Evolutionary conservation across 2,888 invertebrate species (phyloP).

Genomic region (Nudaria mundana): DNA sequence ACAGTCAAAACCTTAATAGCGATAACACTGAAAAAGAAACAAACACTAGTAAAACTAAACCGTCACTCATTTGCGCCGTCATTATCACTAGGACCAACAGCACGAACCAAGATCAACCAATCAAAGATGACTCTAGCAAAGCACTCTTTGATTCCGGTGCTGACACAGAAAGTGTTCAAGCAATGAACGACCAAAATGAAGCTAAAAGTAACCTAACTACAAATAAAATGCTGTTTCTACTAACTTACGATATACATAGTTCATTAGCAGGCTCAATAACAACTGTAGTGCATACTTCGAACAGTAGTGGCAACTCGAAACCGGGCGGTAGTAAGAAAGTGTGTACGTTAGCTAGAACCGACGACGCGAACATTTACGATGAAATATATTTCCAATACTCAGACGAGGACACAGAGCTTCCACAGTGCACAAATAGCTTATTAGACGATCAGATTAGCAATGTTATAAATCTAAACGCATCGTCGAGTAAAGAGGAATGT

Average conservation of each 20-base stretch:
- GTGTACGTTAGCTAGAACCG: conserved; percentile 60
- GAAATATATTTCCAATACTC: conserved; percentile 80
- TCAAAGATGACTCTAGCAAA: conserved; percentile 67
- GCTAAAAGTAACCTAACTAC: conserved; percentile 77
- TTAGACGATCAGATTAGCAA: conserved; percentile 77
- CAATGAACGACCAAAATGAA: conserved; percentile 89
- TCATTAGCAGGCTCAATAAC: conserved; percentile 73
- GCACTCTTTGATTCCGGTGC: conserved; percentile 66
- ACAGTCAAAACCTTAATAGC: conserved; percentile 52
- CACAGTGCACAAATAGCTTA: conserved; percentile 68
- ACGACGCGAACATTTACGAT: conserved; percentile 67
- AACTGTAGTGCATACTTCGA: conserved; percentile 66
- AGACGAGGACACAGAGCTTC: conserved; percentile 80
- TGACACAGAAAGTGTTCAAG: conserved; percentile 81
- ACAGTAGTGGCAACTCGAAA: conserved; percentile 73
- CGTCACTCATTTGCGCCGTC: conserved; percentile 67
- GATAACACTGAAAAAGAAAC: conserved; percentile 62
- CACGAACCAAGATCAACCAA: conserved; percentile 52
- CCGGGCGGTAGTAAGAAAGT: conserved; percentile 78
- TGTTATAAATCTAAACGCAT: conserved; percentile 75
- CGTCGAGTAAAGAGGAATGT: conserved; percentile 70
- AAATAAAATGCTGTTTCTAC: conserved; percentile 80
- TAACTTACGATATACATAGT: conserved; percentile 87
- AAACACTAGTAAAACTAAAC: conserved; percentile 55
- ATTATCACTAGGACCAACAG: conserved; percentile 58